Evolutionary conservation across 1,140 invertebrate species (phyloP).

Genomic region (Drosophila nebulosa): DNA sequence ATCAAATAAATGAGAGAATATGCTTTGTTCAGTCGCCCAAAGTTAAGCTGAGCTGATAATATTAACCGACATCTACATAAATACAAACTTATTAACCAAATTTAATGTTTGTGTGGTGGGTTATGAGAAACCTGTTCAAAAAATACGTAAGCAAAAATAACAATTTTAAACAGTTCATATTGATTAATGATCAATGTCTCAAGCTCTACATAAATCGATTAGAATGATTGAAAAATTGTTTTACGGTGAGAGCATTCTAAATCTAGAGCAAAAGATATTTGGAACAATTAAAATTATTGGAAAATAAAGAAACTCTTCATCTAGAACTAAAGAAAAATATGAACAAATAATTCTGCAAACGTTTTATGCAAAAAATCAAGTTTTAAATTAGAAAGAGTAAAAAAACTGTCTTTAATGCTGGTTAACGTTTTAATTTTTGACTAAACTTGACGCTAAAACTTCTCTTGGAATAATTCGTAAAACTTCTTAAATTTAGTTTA

Average conservation of each 20-base stretch:
- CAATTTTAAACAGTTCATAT: neutral
- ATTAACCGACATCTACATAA: neutral
- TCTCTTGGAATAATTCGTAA: neutral
- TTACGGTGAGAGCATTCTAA: too few species aligned
- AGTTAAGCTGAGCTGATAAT: neutral
- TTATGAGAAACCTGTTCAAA: neutral
- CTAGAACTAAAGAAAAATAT: neutral
- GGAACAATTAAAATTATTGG: too few species aligned
- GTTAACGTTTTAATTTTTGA: neutral
- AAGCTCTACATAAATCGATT: neutral
- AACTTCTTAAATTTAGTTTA: too few species aligned
- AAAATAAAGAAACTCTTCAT: neutral
- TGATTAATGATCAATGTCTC: neutral
- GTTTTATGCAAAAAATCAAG: neutral
- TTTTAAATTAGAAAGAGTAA: neutral
- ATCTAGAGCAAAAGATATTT: too few species aligned
- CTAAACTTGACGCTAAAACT: neutral
- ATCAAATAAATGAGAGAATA: slow-evolving; percentile 20
- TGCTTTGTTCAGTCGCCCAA: neutral
- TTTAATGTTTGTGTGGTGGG: neutral
- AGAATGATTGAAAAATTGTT: neutral
- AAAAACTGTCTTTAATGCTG: neutral
- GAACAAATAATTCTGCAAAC: neutral
- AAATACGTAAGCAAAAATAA: neutral
- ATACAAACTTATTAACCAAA: neutral